Evolutionary conservation across 1,140 invertebrate genomes (phyloP), one percentile per base, ranked within the genome.

Genomic region (Zaprionus camerounensis): DNA sequence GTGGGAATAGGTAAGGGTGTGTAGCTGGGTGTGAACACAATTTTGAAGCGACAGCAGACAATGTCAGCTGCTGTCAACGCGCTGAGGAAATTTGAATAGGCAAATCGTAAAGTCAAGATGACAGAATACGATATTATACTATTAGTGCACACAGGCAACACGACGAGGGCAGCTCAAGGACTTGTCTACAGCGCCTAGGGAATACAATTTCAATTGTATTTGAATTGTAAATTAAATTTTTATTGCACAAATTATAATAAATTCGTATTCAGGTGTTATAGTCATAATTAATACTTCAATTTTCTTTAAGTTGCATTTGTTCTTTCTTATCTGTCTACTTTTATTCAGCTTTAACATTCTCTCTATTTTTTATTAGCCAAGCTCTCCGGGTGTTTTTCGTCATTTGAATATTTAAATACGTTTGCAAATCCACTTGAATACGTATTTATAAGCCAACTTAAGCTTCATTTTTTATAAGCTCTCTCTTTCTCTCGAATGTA

Each of bases 11-110:
- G 56, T 9, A 22, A 24, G 9, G 9, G 46, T 12, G 9, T 22
- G 38, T 4, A 5, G 46, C 46, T 49, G 51, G 53, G 67, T 41
- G 67, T 71, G 55, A 76, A 71, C 55, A 65, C 61, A 65, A 65
- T 76, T 71, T 71, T 53, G 34, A 71, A 61, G 61, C 36, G 73
- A 76, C 55, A 65, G 73, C 61, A 65, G 73, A 49, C 31, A 71
- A 71, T 76, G 73, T 76, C 73, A 76, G 73, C 68, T 71, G 73
- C 73, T 76, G 73, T 71, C 73, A 76, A 36, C 73, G 46, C 61
- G 46, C 61, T 46, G 31, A 71, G 68, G 61, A 76, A 76, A 76
- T 76, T 76, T 76, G 68, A 76, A 76, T 70, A 71, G 68, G 61
- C 73, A 76, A 76, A 71, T 76, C 59, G 67, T 70, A 75, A 75